Percentiles rank a stretch among this genome's conserved stretches.
Conservation (phyloP, 2,113 vertebrate species). For the Petrocephalus zakoni region DNA sequence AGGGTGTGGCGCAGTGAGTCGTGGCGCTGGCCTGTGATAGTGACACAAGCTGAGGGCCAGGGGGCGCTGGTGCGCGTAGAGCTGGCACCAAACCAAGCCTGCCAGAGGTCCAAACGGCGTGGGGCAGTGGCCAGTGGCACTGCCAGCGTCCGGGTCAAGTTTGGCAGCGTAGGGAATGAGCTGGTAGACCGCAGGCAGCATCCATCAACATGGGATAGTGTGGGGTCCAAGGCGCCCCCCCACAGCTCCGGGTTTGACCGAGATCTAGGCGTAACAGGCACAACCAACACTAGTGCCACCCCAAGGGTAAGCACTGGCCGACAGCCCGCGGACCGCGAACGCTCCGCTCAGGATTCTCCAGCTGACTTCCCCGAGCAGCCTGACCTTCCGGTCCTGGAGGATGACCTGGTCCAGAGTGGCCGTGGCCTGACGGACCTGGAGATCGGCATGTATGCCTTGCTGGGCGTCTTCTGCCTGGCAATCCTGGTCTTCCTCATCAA, state of each 20-base stretch:
- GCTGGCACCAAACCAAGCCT: slow-evolving; percentile 74
- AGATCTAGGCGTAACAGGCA: slow-evolving; percentile 65
- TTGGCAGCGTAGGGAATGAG: slow-evolving; percentile 54
- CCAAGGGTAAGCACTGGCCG: slow-evolving; percentile 58
- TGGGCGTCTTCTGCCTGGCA: slow-evolving; percentile 92
- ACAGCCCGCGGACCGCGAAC: slow-evolving; percentile 59
- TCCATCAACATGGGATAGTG: slow-evolving; percentile 46
- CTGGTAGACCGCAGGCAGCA: slow-evolving; percentile 66
- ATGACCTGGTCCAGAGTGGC: slow-evolving; percentile 65
- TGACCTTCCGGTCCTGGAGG: slow-evolving; percentile 67
- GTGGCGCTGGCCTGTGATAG: slow-evolving; percentile 67
- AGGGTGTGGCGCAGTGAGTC: slow-evolving; percentile 48
- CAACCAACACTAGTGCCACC: slow-evolving; percentile 58
- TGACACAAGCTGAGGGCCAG: slow-evolving; percentile 82
- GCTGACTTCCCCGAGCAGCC: slow-evolving; percentile 77
- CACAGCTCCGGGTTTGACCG: slow-evolving; percentile 63
- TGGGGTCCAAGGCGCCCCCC: slow-evolving; percentile 55
- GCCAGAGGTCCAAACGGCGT: slow-evolving; percentile 79
- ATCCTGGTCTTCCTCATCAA: slow-evolving; percentile 93
- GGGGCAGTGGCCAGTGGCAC: slow-evolving; percentile 73
- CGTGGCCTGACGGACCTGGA: slow-evolving; percentile 82
- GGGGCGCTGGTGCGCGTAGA: slow-evolving; percentile 80
- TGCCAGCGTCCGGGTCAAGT: slow-evolving; percentile 69
- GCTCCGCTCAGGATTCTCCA: slow-evolving; percentile 65
- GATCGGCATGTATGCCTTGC: slow-evolving; percentile 91